These are phyloP conservation scores for Dynastes hyllus DNA, from an alignment of 2,888 invertebrate species.

Conservation along the genomic window DNA sequence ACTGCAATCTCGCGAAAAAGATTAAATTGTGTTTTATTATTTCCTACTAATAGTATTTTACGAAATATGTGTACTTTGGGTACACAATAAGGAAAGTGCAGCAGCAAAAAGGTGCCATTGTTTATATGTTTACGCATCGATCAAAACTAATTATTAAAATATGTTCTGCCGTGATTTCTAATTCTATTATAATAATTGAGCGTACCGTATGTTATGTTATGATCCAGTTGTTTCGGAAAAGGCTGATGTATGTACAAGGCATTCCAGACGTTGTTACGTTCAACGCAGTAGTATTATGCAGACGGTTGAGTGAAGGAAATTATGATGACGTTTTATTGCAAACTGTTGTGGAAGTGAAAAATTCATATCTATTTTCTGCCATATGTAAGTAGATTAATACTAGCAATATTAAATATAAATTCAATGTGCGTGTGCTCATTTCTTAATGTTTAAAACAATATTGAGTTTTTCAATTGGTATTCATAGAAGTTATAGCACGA, in stretches of 20 bases:
- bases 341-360: too few species aligned
- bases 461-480: too few species aligned
- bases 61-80: not conserved
- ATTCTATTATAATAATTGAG: slow-evolving; percentile 28
- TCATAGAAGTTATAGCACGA: too few species aligned
- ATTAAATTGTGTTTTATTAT: not conserved
- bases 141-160: slow-evolving; percentile 48
- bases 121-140: slow-evolving; percentile 48
- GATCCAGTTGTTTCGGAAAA: slow-evolving; percentile 48
- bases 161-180: slow-evolving; percentile 47
- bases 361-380: too few species aligned
- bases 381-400: too few species aligned
- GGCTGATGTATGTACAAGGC: slow-evolving; percentile 21
- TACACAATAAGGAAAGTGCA: slow-evolving; percentile 23
- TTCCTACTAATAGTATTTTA: slow-evolving; percentile 2
- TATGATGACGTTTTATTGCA: too few species aligned
- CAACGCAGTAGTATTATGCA: not conserved
- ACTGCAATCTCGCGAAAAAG: too few species aligned
- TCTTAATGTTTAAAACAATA: too few species aligned
- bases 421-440: too few species aligned
- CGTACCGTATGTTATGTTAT: slow-evolving; percentile 38
- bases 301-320: not conserved
- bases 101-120: slow-evolving; percentile 16
- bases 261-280: slow-evolving; percentile 28
- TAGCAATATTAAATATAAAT: too few species aligned